Evolutionary conservation across 2,113 vertebrate genomes (phyloP).

Genomic region (Coturnix japonica): DNA sequence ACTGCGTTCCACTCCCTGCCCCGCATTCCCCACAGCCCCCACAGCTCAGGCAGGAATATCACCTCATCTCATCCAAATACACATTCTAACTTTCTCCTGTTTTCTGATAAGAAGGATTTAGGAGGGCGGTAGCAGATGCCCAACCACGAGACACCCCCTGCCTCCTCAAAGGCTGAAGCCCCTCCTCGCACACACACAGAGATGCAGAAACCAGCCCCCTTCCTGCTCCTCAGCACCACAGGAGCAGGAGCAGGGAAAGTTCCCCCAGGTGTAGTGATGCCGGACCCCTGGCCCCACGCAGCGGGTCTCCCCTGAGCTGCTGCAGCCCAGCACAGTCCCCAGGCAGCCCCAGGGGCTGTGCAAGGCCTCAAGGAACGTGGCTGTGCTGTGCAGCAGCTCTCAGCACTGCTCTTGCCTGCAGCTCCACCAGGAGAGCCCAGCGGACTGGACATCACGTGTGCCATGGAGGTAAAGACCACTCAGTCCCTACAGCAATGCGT

Average conservation of each 20-base stretch:
- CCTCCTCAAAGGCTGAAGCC: accelerated
- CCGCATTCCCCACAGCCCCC: too few species aligned
- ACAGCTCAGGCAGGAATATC: too few species aligned
- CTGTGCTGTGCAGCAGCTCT: neutral
- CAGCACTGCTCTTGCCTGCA: neutral
- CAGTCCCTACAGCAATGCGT: neutral
- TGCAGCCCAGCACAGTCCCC: neutral
- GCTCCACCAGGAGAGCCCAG: neutral
- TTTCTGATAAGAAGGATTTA: neutral
- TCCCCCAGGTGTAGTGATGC: neutral
- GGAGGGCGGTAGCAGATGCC: neutral
- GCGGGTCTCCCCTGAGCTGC: neutral
- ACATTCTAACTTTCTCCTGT: neutral
- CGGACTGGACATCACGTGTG: neutral
- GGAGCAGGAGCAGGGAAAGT: neutral
- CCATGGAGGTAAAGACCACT: neutral
- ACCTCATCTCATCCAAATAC: too few species aligned
- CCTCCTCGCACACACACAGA: accelerated
- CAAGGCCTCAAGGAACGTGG: neutral
- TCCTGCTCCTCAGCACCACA: neutral
- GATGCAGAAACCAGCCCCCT: neutral
- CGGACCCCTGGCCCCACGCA: neutral
- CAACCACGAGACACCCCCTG: neutral
- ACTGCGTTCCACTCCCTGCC: too few species aligned
- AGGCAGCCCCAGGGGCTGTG: too few species aligned